Percentiles rank a stretch among this genome's conserved stretches.
These are phyloP conservation scores for Palythoa caribaeorum DNA, from an alignment of 92 coral and sea anemone genomes.

Conservation along the genomic window DNA sequence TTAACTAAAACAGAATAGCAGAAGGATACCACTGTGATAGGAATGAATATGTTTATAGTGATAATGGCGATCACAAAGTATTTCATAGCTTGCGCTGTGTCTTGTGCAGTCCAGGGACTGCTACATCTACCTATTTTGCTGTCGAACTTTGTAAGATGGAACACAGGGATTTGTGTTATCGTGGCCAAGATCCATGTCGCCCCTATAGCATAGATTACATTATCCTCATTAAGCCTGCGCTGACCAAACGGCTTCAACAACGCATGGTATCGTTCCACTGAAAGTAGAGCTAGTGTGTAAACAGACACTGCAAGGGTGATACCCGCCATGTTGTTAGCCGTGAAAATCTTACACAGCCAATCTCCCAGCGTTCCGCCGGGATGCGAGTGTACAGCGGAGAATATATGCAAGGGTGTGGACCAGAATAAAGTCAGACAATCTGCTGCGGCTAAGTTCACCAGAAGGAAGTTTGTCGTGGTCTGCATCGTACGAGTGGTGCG, in stretches of 20 bases:
- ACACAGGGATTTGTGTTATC: constrained; percentile 70
- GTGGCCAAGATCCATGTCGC: constrained; percentile 69
- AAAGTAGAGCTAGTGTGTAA: constrained; percentile 71
- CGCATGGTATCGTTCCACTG: constrained; percentile 84
- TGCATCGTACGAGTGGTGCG: constrained; percentile 25
- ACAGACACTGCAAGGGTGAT: constrained; percentile 74
- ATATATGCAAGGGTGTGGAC: constrained; percentile 39
- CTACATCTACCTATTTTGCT: constrained; percentile 42
- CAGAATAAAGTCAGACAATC: constrained; percentile 29
- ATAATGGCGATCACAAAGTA: constrained; percentile 59
- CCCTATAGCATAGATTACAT: constrained; percentile 62
- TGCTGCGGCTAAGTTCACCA: constrained; percentile 34
- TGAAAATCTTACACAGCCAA: constrained; percentile 65
- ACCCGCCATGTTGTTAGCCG: constrained; percentile 73
- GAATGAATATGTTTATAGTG: constrained; percentile 57
- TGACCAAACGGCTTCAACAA: constrained; percentile 67
- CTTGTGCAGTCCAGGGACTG: constrained; percentile 61
- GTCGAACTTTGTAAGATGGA: constrained; percentile 40
- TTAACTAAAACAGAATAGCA: constrained; percentile 77
- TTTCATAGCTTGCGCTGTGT: constrained; percentile 60
- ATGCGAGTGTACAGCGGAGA: neutral
- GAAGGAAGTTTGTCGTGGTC: constrained; percentile 29
- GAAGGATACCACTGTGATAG: constrained; percentile 55
- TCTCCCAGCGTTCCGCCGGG: constrained; percentile 19
- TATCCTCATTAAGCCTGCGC: constrained; percentile 65